Conservation (phyloP, 2,888 invertebrate genomes). For the Monoplex corrugatus region DNA sequence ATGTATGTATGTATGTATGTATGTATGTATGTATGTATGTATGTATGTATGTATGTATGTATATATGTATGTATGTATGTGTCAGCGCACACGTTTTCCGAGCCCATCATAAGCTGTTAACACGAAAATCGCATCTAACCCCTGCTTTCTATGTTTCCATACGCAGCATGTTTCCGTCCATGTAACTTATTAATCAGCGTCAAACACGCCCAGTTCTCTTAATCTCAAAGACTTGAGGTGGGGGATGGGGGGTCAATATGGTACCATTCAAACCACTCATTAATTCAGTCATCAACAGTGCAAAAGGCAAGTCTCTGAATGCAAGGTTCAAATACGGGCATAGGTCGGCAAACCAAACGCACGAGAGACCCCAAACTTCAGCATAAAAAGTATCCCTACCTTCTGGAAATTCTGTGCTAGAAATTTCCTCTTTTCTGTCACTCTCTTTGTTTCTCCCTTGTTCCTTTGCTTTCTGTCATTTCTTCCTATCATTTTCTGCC, state of each 20-base stretch:
- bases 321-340: neutral
- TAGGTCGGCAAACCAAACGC: too few relatives aligned
- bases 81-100: neutral
- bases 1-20: slow-evolving; percentile 2
- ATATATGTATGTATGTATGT: neutral
- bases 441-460: too few relatives aligned
- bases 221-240: neutral
- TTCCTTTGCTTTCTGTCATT: too few relatives aligned
- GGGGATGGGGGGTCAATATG: neutral
- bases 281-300: neutral
- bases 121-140: neutral
- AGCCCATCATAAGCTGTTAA: neutral
- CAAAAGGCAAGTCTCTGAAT: neutral
- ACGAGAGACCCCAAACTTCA: too few relatives aligned
- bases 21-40: neutral
- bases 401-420: too few relatives aligned
- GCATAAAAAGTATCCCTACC: too few relatives aligned
- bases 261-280: neutral
- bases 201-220: neutral
- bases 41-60: neutral
- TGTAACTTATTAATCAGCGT: neutral
- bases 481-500: too few relatives aligned
- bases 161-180: neutral
- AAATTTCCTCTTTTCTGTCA: too few relatives aligned
- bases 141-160: neutral